Base-by-base conservation (phyloP, 1,140 invertebrate genomes). In the Calosoma granatense region DNA sequence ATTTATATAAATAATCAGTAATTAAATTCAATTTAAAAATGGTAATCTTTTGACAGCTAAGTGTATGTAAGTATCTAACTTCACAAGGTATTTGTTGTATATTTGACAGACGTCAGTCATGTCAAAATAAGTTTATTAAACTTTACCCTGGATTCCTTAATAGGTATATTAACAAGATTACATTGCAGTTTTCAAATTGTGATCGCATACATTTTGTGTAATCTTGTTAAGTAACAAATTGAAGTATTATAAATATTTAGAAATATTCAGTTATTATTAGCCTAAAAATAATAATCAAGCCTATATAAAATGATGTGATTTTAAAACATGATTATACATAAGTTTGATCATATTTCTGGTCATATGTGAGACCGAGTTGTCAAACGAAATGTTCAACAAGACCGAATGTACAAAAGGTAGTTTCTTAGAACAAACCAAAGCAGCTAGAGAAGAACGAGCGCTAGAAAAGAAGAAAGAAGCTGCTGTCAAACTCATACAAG, bases 361-460 rank as follows among this genome's bases (percentile, higher is more conserved):
- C n/a, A n/a, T 9, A n/a, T 36, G 26, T 9, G 26, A 36, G 26
- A 36, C 26, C 6, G 6, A 36, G n/a, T n/a, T 36, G 26, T 36
- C 26, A 6, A 36, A 36, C 26, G 26, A 36, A 36, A 84, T 84
- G 82, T 84, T 83, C 65, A 74, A 74, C 63, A 75, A 75, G 58
- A 72, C 78, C 19, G 79, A 81, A 64, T 79, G 78, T 15, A 72
- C 78, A 20, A 86, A 83, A 67, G 76, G 74, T 56, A 76, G 67
- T 61, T 91, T 91, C 67, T 74, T 91, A 61, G 85, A 89, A 67
- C 84, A 89, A 65, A 90, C 88, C 1, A 94, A 94, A 74, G 88
- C 86, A 20, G 91, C 91, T 4, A 78, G 92, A 60, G 84, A 83
- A 64, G 89, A 94, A 72, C 78, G 92, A 60, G 90, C 88, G 1